Conservation (phyloP, 2,888 invertebrate species). For the Helobdella robusta region DNA sequence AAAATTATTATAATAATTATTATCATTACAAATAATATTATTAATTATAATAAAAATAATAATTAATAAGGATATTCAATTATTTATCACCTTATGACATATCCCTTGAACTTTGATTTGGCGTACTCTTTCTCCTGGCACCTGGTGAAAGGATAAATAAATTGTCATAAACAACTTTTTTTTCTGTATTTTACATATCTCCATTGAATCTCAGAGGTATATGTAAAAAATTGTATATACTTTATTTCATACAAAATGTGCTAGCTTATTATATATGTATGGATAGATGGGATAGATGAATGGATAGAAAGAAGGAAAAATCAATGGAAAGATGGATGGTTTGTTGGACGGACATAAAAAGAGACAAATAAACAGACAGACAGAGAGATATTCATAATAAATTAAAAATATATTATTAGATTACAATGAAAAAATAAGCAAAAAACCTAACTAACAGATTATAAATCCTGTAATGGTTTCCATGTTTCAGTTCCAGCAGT, state of each 20-base stretch:
- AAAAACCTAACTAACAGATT: constrained; percentile 67
- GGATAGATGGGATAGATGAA: constrained; percentile 6
- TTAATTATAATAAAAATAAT: background rate
- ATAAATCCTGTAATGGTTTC: constrained; percentile 90
- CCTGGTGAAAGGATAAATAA: constrained; percentile 34
- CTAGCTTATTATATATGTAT: background rate
- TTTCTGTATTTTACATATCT: too few species aligned
- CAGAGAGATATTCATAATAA: background rate
- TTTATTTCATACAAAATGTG: too few species aligned
- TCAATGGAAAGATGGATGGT: background rate
- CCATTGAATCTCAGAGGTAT: too few species aligned
- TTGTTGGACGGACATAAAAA: background rate
- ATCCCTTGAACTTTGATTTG: constrained; percentile 53
- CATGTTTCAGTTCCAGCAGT: constrained; percentile 75
- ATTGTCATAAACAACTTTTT: too few species aligned
- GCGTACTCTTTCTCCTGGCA: constrained; percentile 67
- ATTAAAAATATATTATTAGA: background rate
- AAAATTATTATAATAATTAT: background rate
- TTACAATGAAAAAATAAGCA: background rate
- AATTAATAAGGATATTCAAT: background rate
- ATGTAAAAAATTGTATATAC: too few species aligned
- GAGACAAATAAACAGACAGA: background rate
- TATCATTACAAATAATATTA: background rate
- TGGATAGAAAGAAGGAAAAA: background rate
- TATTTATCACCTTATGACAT: background rate